A percentile compares a stretch with the other conserved stretches of the same genome.
Evolutionary conservation across 2,113 vertebrate species (phyloP).

Genomic region (Ibidorhyncha struthersii): DNA sequence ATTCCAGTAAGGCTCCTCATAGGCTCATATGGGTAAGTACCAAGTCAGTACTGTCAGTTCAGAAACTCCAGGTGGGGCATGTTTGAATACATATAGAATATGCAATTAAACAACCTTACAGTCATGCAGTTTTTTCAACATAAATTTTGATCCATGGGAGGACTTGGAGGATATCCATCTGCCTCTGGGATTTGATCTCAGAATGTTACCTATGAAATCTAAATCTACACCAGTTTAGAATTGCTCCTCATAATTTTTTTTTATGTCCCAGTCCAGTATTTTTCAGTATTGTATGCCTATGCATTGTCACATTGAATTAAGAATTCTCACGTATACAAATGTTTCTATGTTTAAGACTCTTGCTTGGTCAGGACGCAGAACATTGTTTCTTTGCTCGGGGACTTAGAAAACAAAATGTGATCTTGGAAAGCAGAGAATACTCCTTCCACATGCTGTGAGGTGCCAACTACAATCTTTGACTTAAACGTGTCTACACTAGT

Average conservation of each 20-base stretch:
- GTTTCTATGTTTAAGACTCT: not conserved
- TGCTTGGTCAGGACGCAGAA: not conserved
- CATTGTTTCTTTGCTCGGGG: not conserved
- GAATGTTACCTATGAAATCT: not conserved
- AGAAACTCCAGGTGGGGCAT: not conserved
- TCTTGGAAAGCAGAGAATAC: not conserved
- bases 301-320: not conserved
- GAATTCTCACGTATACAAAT: not conserved
- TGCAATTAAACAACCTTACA: not conserved
- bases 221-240: not conserved
- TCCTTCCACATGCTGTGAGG: not conserved
- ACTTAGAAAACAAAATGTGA: not conserved
- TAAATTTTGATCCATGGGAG: not conserved
- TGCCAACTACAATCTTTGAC: not conserved
- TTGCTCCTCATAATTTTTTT: not conserved
- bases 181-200: not conserved
- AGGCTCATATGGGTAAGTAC: not conserved
- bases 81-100: not conserved
- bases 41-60: not conserved
- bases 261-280: not conserved
- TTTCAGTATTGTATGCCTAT: not conserved
- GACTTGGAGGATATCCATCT: not conserved
- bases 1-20: not conserved
- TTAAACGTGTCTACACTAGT: not conserved
- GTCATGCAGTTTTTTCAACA: not conserved